Percentiles rank a stretch among this genome's conserved stretches.
Conservation (phyloP, 2,113 vertebrate species). For the Stegostoma tigrinum region DNA sequence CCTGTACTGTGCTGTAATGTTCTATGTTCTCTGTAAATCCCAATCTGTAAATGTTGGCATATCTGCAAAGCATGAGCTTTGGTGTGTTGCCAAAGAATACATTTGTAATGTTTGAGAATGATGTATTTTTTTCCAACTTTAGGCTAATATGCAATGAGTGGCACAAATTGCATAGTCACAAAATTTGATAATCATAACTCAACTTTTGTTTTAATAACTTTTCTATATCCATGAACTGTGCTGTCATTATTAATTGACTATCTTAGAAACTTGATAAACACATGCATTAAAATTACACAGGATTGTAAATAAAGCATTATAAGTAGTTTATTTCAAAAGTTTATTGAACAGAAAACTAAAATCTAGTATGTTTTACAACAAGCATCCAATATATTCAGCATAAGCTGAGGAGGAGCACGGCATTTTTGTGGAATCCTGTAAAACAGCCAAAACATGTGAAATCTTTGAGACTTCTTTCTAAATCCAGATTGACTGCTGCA, state of each 20-base stretch:
- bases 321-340: neutral
- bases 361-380: neutral
- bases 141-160: neutral
- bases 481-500: neutral
- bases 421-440: neutral
- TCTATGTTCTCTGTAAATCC: no score
- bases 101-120: conserved; percentile 23
- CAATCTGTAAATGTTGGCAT: neutral
- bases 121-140: neutral
- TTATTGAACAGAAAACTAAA: neutral
- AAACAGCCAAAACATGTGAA: neutral
- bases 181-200: neutral
- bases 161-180: neutral
- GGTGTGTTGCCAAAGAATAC: neutral
- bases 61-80: neutral
- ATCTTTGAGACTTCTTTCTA: neutral
- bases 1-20: no score
- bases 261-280: neutral
- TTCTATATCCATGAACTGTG: neutral
- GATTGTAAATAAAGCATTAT: neutral
- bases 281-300: neutral
- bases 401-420: neutral
- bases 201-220: neutral
- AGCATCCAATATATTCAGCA: neutral
- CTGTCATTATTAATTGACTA: neutral